Evolutionary conservation across 2,113 vertebrate species (phyloP).

Genomic region (Meleagris gallopavo): DNA sequence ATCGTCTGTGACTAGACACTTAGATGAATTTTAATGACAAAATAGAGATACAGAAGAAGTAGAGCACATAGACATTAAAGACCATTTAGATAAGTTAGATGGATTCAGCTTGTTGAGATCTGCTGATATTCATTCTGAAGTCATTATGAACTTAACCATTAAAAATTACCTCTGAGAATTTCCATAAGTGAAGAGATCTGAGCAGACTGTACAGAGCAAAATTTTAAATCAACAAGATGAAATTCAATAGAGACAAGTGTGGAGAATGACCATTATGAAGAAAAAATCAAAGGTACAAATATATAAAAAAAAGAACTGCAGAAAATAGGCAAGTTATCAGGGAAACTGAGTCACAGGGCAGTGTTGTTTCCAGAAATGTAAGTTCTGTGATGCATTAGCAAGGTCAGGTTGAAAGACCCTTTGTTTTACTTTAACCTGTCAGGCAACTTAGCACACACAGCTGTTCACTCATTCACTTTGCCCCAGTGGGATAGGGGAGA

Average conservation of each 20-base stretch:
- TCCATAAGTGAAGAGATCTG: neutral
- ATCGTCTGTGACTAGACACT: neutral
- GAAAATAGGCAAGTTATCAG: neutral
- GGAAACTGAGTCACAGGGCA: neutral
- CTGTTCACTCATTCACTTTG: neutral
- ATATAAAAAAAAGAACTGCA: neutral
- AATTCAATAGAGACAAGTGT: neutral
- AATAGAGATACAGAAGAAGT: neutral
- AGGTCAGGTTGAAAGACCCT: neutral
- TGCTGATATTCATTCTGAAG: neutral
- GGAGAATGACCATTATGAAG: neutral
- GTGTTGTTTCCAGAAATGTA: neutral
- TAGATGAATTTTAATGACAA: slow-evolving; percentile 30
- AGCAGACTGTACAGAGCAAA: neutral
- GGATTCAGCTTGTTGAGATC: neutral
- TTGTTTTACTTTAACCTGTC: neutral
- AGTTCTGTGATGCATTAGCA: neutral
- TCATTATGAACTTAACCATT: slow-evolving; percentile 10
- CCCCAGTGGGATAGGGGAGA: neutral
- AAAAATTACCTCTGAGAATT: neutral
- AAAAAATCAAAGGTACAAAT: neutral
- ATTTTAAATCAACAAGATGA: neutral
- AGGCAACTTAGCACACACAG: neutral
- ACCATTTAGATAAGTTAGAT: neutral
- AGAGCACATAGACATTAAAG: neutral